Conservation (phyloP, 2,113 vertebrate genomes). For the Uropsilus gracilis region DNA sequence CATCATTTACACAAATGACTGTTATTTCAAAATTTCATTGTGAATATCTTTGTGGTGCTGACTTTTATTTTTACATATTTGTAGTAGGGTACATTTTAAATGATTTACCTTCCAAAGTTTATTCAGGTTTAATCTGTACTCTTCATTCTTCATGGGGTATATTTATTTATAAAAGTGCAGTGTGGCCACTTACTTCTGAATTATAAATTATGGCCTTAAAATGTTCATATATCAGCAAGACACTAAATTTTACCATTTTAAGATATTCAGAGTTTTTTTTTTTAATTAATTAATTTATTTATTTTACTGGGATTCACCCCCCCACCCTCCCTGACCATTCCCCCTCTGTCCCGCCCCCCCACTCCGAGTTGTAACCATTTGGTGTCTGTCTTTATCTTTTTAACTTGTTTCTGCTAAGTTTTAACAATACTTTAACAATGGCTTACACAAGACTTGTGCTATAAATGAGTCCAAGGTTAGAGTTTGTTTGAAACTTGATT, state of each 20-base stretch:
- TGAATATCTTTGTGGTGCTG: not conserved
- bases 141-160: not conserved
- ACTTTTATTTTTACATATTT: not conserved
- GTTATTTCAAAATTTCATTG: not conserved
- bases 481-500: not conserved
- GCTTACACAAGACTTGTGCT: not conserved
- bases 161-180: not conserved
- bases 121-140: not conserved
- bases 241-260: not conserved
- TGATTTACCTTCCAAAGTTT: not conserved
- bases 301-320: too few relatives aligned
- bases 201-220: not conserved
- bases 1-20: not conserved
- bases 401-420: too few relatives aligned
- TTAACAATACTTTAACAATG: not conserved
- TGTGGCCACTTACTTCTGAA: not conserved
- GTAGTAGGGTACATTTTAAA: not conserved
- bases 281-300: too few relatives aligned
- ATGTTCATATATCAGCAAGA: not conserved
- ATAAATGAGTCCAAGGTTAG: not conserved
- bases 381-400: too few relatives aligned
- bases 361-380: too few relatives aligned
- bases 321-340: too few relatives aligned
- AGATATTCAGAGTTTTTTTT: not conserved
- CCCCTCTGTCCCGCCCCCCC: too few relatives aligned